A percentile compares a stretch with the other conserved stretches of the same genome.
Conservation (phyloP, 92 coral and sea anemone genomes). For the Heliopora coerulea region DNA sequence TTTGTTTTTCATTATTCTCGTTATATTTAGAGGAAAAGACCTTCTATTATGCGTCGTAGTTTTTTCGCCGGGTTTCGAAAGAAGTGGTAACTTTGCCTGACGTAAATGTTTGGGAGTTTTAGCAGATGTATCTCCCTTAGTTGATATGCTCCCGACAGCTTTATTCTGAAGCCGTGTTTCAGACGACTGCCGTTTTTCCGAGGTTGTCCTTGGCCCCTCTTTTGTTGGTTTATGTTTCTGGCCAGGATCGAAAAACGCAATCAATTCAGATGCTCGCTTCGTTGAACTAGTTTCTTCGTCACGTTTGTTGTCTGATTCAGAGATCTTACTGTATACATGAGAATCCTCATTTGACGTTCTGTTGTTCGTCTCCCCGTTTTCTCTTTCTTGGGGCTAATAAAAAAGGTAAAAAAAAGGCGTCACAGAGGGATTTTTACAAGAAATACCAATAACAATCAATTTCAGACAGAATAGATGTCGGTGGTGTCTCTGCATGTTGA, state of each 20-base stretch:
- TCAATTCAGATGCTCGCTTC: conserved; percentile 33
- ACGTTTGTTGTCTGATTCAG: background rate
- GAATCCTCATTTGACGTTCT: background rate
- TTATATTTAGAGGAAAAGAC: conserved; percentile 19
- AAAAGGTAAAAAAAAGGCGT: background rate
- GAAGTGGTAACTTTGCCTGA: background rate
- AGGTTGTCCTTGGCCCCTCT: background rate
- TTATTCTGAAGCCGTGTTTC: background rate
- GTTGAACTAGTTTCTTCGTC: background rate
- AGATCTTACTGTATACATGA: background rate
- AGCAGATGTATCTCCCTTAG: background rate
- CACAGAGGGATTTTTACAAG: no score
- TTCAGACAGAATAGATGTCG: no score
- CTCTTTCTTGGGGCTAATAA: background rate
- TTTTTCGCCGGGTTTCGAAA: background rate
- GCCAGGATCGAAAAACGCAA: conserved; percentile 26
- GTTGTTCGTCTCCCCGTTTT: background rate
- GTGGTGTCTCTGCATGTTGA: no score
- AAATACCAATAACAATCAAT: no score
- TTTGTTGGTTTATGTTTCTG: background rate
- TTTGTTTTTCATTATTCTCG: conserved; percentile 15
- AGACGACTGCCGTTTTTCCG: background rate
- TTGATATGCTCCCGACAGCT: background rate
- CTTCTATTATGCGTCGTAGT: conserved; percentile 3
- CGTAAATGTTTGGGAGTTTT: conserved; percentile 3